phyloP scores from a whole-genome alignment of 2,113 vertebrate species.

The Eulemur macaco region DNA sequence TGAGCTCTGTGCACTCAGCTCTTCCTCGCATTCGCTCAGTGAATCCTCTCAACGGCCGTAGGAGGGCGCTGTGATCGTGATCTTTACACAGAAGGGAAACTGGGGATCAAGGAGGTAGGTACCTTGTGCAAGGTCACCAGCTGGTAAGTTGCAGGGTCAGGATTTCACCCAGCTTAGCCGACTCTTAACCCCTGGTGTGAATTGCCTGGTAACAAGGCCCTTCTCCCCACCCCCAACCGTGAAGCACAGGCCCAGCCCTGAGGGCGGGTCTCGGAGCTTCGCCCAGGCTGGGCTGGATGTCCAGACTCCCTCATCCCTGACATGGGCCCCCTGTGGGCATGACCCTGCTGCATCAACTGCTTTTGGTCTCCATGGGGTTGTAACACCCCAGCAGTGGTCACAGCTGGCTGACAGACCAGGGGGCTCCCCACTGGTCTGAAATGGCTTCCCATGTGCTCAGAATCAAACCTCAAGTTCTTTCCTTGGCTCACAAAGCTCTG shows the following conservation, averaged over 20 bases:
- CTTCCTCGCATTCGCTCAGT: background rate
- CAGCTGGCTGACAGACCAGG: background rate
- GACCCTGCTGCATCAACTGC: accelerated
- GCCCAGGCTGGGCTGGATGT: background rate
- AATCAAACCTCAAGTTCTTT: background rate
- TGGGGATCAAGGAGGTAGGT: background rate
- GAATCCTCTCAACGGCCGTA: background rate
- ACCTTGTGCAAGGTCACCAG: background rate
- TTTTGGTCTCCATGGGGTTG: background rate
- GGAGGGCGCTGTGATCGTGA: background rate
- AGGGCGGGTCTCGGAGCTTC: background rate
- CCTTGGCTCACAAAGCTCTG: background rate
- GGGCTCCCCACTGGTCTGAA: background rate
- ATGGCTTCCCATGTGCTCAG: background rate
- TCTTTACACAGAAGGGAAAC: background rate
- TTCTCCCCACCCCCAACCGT: too few relatives aligned
- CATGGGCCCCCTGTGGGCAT: too few relatives aligned
- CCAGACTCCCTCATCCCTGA: background rate
- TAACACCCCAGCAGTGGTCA: background rate
- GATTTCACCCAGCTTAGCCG: background rate
- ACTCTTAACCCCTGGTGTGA: background rate
- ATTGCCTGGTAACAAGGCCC: background rate
- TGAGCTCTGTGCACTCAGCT: background rate
- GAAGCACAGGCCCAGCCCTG: background rate
- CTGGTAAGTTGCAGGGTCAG: background rate